Evolutionary conservation across 2,888 invertebrate genomes (phyloP).

Genomic region (Rhimphoctona megacephalus): DNA sequence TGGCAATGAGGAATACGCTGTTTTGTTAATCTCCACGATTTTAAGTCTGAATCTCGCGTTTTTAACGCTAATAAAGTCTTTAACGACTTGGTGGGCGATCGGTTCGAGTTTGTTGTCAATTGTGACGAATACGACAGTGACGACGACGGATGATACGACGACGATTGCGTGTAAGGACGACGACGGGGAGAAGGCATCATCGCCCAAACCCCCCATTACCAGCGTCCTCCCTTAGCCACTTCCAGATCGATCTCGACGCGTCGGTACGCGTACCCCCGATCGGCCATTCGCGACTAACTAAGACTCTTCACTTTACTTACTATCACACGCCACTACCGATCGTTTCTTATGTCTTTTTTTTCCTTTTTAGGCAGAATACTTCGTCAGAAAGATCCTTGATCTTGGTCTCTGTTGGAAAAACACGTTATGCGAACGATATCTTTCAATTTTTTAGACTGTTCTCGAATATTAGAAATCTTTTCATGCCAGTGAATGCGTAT

Average conservation of each 20-base stretch:
- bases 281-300: constrained; percentile 79
- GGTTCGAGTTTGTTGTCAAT: constrained; percentile 9
- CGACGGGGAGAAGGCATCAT: constrained; percentile 84
- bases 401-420: background rate
- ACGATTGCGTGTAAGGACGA: constrained; percentile 80
- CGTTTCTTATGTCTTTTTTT: background rate
- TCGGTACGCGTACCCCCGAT: constrained; percentile 76
- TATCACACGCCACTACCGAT: constrained; percentile 8
- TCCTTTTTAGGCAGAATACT: background rate
- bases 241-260: constrained; percentile 78
- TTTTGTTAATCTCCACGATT: constrained; percentile 8
- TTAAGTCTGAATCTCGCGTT: background rate
- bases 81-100: background rate
- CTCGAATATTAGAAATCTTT: background rate
- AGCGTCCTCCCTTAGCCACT: constrained; percentile 75
- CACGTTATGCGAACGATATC: background rate
- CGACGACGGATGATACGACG: constrained; percentile 67
- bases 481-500: background rate
- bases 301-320: constrained; percentile 13
- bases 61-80: background rate
- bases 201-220: constrained; percentile 84
- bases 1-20: background rate
- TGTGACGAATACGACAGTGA: constrained; percentile 40
- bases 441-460: background rate
- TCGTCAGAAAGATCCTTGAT: background rate